Conservation (phyloP, 2,888 invertebrate genomes). For the Diadromus collaris region DNA sequence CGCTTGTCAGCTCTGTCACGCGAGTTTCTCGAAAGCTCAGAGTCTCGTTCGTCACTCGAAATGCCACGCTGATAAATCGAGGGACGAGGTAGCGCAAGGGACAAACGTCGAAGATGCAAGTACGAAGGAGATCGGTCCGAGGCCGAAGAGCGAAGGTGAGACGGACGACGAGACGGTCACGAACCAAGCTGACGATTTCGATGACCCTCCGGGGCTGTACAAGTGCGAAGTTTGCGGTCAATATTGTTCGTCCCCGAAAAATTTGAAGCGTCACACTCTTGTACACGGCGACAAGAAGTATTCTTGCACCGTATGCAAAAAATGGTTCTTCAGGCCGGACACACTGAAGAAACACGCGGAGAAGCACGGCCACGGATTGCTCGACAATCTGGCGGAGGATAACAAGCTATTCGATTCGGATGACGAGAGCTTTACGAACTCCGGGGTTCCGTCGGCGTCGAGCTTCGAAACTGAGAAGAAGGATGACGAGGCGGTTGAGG, state of each 20-base stretch:
- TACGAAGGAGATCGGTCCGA: constrained; percentile 59
- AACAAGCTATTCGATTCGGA: constrained; percentile 78
- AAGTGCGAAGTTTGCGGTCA: constrained; percentile 77
- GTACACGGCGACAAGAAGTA: constrained; percentile 79
- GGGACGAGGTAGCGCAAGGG: constrained; percentile 64
- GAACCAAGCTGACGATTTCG: constrained; percentile 70
- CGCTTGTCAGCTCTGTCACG: constrained; percentile 74
- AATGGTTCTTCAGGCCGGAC: constrained; percentile 78
- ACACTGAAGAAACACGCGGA: constrained; percentile 79
- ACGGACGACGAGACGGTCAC: constrained; percentile 69
- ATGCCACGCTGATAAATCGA: constrained; percentile 64
- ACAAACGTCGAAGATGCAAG: constrained; percentile 61
- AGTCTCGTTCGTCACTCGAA: constrained; percentile 74
- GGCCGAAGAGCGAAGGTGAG: constrained; percentile 70
- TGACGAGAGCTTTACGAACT: constrained; percentile 70
- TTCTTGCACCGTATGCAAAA: constrained; percentile 78
- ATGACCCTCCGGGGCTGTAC: constrained; percentile 74
- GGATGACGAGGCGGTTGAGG: constrained; percentile 64
- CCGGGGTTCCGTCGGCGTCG: not conserved
- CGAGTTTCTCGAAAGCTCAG: constrained; percentile 73
- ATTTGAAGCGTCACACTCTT: constrained; percentile 75
- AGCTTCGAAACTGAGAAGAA: constrained; percentile 41
- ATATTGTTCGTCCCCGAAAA: constrained; percentile 77
- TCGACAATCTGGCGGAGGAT: constrained; percentile 77
- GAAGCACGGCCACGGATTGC: constrained; percentile 77